phyloP scores from a whole-genome alignment of 2,888 invertebrate genomes.

The Lasioglossum oenotherae region DNA sequence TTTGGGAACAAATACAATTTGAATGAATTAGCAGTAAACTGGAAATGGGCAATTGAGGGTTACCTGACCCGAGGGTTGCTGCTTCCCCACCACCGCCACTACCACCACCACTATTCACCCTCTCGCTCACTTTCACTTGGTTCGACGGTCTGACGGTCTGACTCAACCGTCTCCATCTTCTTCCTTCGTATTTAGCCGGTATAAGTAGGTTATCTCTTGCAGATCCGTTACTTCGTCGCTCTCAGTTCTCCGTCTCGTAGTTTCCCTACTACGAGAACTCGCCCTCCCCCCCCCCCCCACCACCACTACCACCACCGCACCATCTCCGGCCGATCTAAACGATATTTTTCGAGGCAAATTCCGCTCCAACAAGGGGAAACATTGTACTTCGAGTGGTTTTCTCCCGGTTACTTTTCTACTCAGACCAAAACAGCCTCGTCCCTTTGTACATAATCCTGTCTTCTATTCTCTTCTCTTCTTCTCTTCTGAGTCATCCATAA shows the following conservation, averaged over 20 bases:
- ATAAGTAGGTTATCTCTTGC: conserved; percentile 19
- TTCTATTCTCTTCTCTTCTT: conserved; percentile 43
- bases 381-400: conserved; percentile 69
- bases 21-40: conserved; percentile 83
- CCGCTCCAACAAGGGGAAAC: conserved; percentile 69
- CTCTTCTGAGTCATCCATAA: conserved; percentile 54
- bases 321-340: conserved; percentile 67
- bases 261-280: conserved; percentile 29
- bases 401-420: conserved; percentile 51
- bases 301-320: too few relatives aligned
- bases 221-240: neutral
- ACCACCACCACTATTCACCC: neutral
- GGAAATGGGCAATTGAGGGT: conserved; percentile 78
- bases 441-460: conserved; percentile 30
- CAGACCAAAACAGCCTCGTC: neutral
- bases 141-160: conserved; percentile 3
- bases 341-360: conserved; percentile 75
- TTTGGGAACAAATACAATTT: conserved; percentile 83
- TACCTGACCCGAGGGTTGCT: conserved; percentile 72
- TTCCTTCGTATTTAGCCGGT: conserved; percentile 29
- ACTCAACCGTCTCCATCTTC: conserved; percentile 31
- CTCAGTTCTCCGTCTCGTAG: conserved; percentile 41
- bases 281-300: neutral
- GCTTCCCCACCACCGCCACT: conserved; percentile 31
- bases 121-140: conserved; percentile 55